Conservation (phyloP, 2,797 vertebrate species). For the Okamejei kenojei region DNA sequence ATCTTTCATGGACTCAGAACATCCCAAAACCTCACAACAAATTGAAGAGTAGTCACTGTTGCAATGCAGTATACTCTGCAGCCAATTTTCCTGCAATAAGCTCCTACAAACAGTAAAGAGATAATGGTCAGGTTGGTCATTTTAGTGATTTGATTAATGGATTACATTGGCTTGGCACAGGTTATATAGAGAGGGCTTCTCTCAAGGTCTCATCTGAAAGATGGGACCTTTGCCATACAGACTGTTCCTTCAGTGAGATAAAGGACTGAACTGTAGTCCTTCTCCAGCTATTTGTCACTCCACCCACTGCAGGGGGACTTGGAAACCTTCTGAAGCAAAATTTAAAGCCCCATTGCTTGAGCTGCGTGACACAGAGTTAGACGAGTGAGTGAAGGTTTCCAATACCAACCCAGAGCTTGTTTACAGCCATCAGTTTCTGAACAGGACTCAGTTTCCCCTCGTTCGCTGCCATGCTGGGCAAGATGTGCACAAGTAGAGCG, state of each 20-base stretch:
- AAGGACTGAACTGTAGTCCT: too few relatives aligned
- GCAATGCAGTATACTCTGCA: neutral
- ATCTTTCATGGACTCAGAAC: neutral
- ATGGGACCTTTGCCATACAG: neutral
- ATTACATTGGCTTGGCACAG: neutral
- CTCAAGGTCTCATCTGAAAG: neutral
- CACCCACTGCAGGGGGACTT: neutral
- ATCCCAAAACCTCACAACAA: neutral
- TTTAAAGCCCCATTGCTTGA: too few relatives aligned
- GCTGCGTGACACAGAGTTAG: neutral
- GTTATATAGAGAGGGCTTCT: too few relatives aligned
- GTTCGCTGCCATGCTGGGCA: constrained; percentile 52
- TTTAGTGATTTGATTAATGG: neutral
- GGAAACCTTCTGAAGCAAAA: neutral
- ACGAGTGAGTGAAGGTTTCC: neutral
- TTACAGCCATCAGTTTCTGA: constrained; percentile 55
- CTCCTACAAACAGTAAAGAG: neutral
- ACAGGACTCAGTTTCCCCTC: constrained; percentile 47
- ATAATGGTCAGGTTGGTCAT: neutral
- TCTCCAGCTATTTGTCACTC: neutral
- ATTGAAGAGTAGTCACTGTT: neutral
- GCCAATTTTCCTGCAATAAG: neutral
- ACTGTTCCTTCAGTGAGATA: neutral
- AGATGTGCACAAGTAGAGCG: constrained; percentile 51
- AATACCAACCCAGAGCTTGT: constrained; percentile 63